These are phyloP conservation scores for Nanorana parkeri DNA, from an alignment of 2,113 vertebrate species.

Conservation along the genomic window DNA sequence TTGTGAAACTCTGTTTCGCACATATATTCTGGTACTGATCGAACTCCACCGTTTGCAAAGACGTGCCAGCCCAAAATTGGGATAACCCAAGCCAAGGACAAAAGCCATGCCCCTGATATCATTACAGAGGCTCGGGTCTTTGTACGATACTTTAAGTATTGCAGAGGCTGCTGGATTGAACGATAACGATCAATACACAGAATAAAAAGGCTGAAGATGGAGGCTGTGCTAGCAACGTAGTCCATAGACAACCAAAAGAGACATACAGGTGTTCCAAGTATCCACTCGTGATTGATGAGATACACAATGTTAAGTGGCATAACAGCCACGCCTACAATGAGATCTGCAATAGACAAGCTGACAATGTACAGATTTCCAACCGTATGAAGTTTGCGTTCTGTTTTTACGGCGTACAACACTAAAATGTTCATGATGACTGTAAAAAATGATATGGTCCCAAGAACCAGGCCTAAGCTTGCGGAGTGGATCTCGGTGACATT, in stretches of 20 bases:
- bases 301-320: constrained; percentile 93
- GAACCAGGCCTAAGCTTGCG: constrained; percentile 75
- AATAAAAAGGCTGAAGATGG: constrained; percentile 92
- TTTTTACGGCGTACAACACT: constrained; percentile 86
- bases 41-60: constrained; percentile 66
- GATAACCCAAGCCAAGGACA: constrained; percentile 88
- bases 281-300: constrained; percentile 78
- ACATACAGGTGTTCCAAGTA: constrained; percentile 80
- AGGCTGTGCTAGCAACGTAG: constrained; percentile 94
- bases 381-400: constrained; percentile 88
- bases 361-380: constrained; percentile 95
- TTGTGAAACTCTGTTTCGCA: constrained; percentile 92
- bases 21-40: constrained; percentile 60
- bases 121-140: constrained; percentile 79
- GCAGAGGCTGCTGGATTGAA: constrained; percentile 87
- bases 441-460: constrained; percentile 82
- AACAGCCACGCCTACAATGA: constrained; percentile 88
- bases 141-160: constrained; percentile 90
- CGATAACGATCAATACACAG: constrained; percentile 92
- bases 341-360: constrained; percentile 89
- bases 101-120: constrained; percentile 86
- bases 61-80: constrained; percentile 89
- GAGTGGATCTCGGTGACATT: constrained; percentile 65
- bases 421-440: constrained; percentile 91
- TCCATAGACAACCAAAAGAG: constrained; percentile 98